Evolutionary conservation across 2,113 vertebrate species (phyloP).

Genomic region (Misgurnus mizolepis): DNA sequence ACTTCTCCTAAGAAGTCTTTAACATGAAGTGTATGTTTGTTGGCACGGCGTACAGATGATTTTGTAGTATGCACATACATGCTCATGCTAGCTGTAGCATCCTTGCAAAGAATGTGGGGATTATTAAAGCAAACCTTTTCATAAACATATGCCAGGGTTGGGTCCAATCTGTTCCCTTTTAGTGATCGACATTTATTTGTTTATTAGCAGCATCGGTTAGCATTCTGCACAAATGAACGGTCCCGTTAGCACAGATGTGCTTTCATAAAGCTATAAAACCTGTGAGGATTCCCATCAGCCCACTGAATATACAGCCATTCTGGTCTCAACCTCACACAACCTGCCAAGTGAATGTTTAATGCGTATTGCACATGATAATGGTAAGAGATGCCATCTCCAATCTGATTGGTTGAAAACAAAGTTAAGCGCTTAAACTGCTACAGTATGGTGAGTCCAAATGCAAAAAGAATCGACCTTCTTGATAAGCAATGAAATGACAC

Average conservation of each 20-base stretch:
- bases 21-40: no score
- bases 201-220: slow-evolving; percentile 29
- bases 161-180: slow-evolving; percentile 11
- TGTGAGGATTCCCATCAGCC: slow-evolving; percentile 6
- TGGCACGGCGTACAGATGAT: no score
- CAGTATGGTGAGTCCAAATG: no score
- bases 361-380: not conserved
- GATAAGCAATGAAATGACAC: no score
- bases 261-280: slow-evolving; percentile 8
- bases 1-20: no score
- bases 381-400: not conserved
- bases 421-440: no score
- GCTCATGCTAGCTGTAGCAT: no score
- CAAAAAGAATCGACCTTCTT: no score
- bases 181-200: slow-evolving; percentile 10
- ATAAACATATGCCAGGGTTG: slow-evolving; percentile 6
- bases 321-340: not conserved
- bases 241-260: slow-evolving; percentile 22
- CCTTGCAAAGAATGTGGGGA: slow-evolving; percentile 8
- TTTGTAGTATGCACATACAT: no score
- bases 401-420: not conserved
- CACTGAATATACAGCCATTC: not conserved
- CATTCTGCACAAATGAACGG: not conserved
- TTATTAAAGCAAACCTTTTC: slow-evolving; percentile 13
- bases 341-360: not conserved